A percentile compares a stretch with the other conserved stretches of the same genome.
phyloP scores from a whole-genome alignment of 2,113 vertebrate genomes.

The Oreochromis niloticus region DNA sequence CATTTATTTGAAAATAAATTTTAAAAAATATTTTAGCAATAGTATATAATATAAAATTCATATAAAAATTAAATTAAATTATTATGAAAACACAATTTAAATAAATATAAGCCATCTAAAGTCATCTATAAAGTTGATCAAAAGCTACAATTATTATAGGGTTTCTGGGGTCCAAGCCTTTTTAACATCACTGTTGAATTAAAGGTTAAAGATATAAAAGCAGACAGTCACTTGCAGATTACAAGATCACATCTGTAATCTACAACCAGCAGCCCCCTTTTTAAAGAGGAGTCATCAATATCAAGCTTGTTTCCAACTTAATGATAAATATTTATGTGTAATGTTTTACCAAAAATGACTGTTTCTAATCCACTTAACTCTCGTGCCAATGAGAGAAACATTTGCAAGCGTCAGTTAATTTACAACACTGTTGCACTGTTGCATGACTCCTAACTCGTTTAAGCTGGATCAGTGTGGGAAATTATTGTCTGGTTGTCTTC shows the following conservation, averaged over 20 bases:
- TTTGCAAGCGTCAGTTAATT: neutral
- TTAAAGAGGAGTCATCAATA: neutral
- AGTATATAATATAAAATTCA: neutral
- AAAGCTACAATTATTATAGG: neutral
- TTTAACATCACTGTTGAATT: neutral
- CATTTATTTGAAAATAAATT: neutral
- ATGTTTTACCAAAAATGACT: neutral
- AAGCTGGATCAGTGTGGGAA: neutral
- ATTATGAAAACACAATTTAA: neutral
- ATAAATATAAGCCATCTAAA: neutral
- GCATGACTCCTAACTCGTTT: neutral
- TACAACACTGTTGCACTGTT: neutral
- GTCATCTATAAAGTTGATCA: neutral
- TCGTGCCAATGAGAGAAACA: neutral
- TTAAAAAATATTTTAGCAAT: neutral
- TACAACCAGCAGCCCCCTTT: neutral
- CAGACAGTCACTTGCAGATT: neutral
- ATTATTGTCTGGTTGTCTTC: neutral
- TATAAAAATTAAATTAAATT: fast-evolving
- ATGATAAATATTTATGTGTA: neutral
- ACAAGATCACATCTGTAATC: neutral
- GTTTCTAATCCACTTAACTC: neutral
- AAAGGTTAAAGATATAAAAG: neutral
- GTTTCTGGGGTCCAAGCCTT: neutral
- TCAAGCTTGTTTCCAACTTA: neutral